phyloP scores from a whole-genome alignment of 1,140 invertebrate species.

The Ceratina japonica region DNA sequence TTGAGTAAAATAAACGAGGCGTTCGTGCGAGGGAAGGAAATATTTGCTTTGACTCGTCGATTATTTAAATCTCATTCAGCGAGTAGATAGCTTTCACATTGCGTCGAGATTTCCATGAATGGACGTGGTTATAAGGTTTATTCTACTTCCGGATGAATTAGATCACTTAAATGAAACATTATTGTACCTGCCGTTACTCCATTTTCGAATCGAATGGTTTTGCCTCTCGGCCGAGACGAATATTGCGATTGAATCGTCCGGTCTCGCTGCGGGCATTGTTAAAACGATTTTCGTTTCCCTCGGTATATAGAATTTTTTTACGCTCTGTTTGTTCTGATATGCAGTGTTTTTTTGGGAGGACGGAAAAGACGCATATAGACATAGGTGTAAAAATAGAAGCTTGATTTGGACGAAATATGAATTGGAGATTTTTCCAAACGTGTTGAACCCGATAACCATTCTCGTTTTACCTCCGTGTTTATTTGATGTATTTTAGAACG shows the following conservation, averaged over 20 bases:
- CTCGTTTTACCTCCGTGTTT: too few species aligned
- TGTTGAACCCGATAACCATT: too few species aligned
- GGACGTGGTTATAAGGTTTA: not conserved
- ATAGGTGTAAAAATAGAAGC: not conserved
- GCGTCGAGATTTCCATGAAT: not conserved
- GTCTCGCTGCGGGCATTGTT: not conserved
- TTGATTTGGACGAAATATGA: too few species aligned
- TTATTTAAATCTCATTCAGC: slow-evolving; percentile 59
- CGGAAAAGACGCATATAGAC: too few species aligned
- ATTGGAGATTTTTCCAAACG: too few species aligned
- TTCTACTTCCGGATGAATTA: not conserved
- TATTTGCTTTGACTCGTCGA: slow-evolving; percentile 52
- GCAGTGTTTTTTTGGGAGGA: too few species aligned
- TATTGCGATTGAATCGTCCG: not conserved
- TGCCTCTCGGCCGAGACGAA: not conserved
- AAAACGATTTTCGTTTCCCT: not conserved
- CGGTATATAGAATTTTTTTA: not conserved
- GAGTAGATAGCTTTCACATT: not conserved
- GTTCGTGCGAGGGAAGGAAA: slow-evolving; percentile 31
- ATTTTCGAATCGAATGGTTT: not conserved
- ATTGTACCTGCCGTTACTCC: not conserved
- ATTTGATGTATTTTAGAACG: too few species aligned
- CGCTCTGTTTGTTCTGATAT: not conserved
- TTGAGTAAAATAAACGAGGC: too few species aligned
- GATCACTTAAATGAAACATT: not conserved